Percentiles rank a stretch among this genome's conserved stretches.
phyloP scores from a whole-genome alignment of 2,888 invertebrate genomes.

The Cosmia trapezina region DNA sequence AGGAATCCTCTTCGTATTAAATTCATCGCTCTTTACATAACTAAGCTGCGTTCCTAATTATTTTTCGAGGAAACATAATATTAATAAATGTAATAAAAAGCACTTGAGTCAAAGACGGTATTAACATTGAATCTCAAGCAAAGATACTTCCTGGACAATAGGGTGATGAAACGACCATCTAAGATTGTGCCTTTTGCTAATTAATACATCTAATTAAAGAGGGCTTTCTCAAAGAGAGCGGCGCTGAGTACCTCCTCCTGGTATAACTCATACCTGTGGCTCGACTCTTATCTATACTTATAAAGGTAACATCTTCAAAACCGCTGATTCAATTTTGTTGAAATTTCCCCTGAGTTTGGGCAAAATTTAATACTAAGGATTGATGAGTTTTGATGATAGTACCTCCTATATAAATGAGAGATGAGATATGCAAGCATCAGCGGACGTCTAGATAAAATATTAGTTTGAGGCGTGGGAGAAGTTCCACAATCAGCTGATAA shows the following conservation, averaged over 20 bases:
- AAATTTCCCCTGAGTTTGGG: slow-evolving; percentile 58
- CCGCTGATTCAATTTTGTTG: slow-evolving; percentile 64
- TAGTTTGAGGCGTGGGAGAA: slow-evolving; percentile 25
- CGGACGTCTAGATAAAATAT: slow-evolving; percentile 31
- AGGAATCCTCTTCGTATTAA: slow-evolving; percentile 32
- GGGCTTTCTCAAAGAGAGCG: slow-evolving; percentile 56
- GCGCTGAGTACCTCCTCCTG: slow-evolving; percentile 37
- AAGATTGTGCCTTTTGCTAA: slow-evolving; percentile 63
- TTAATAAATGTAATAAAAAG: slow-evolving; percentile 28
- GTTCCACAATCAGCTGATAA: slow-evolving; percentile 11
- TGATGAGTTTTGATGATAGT: slow-evolving; percentile 60
- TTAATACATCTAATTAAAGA: slow-evolving; percentile 73
- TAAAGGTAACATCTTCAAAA: slow-evolving; percentile 64
- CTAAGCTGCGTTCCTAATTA: slow-evolving; percentile 34
- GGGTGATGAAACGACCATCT: slow-evolving; percentile 46
- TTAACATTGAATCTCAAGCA: slow-evolving; percentile 35
- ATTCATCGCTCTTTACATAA: slow-evolving; percentile 36
- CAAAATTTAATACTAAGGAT: slow-evolving; percentile 54
- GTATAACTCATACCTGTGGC: slow-evolving; percentile 51
- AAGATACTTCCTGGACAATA: slow-evolving; percentile 50
- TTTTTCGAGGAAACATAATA: slow-evolving; percentile 32
- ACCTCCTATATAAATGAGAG: slow-evolving; percentile 46
- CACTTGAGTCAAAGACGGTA: slow-evolving; percentile 22
- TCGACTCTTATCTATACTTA: slow-evolving; percentile 57
- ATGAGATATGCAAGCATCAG: slow-evolving; percentile 47